These are phyloP conservation scores for Melanotaenia duboulayi DNA, from an alignment of 2,113 vertebrate genomes.

Conservation along the genomic window DNA sequence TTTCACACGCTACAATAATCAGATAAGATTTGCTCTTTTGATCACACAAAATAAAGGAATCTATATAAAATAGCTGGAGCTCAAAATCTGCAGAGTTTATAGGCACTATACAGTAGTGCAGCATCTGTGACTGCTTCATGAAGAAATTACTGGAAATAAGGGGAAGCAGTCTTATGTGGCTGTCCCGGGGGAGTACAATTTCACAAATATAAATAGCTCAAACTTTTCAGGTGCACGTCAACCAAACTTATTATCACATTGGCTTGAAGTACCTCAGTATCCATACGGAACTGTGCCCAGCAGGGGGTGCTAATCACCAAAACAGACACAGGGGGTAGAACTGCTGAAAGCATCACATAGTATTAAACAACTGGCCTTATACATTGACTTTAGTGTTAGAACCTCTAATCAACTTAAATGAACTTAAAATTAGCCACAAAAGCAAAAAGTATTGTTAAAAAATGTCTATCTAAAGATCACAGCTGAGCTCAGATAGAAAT, in stretches of 20 bases:
- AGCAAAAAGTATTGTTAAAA: too few species aligned
- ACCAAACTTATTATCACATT: too few species aligned
- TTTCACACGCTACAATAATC: too few species aligned
- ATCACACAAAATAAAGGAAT: too few species aligned
- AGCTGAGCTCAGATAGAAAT: not conserved
- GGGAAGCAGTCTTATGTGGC: constrained; percentile 35
- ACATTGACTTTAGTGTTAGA: not conserved
- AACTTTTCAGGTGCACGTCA: constrained; percentile 66
- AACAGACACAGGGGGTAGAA: not conserved
- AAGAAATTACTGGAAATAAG: constrained; percentile 48
- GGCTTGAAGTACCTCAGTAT: not conserved
- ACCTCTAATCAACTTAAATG: not conserved
- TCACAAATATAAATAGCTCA: not conserved
- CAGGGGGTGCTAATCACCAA: constrained; percentile 18
- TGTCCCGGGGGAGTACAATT: constrained; percentile 13
- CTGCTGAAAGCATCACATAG: not conserved
- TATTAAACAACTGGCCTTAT: not conserved
- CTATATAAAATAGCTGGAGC: too few species aligned
- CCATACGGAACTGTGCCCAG: constrained; percentile 8
- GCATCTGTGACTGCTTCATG: constrained; percentile 40
- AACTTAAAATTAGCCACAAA: too few species aligned
- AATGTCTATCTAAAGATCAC: not conserved
- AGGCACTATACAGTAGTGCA: too few species aligned
- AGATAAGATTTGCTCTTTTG: too few species aligned
- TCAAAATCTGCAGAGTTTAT: too few species aligned